Conservation (phyloP, 2,113 vertebrate genomes). For the Nibea albiflora region DNA sequence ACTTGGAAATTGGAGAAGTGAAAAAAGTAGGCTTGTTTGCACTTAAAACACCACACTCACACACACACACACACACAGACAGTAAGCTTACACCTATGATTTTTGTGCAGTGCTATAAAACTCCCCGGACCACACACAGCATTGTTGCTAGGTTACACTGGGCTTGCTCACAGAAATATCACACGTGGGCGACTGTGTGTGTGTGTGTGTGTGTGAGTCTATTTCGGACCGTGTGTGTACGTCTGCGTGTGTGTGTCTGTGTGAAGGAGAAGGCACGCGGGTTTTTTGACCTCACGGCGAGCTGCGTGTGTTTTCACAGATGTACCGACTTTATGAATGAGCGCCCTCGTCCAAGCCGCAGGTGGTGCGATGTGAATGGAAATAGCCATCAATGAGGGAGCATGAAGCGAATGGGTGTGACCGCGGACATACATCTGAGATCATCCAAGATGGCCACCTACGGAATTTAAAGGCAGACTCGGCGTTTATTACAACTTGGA, state of each 20-base stretch:
- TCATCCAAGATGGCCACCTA: background rate
- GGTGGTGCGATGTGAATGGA: slow-evolving; percentile 10
- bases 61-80: slow-evolving; percentile 3
- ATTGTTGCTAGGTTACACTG: slow-evolving; percentile 75
- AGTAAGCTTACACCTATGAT: slow-evolving; percentile 26
- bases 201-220: slow-evolving; percentile 14
- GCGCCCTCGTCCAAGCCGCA: slow-evolving; percentile 5
- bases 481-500: background rate
- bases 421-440: background rate
- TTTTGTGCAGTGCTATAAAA: slow-evolving; percentile 23
- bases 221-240: slow-evolving; percentile 20
- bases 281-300: slow-evolving; percentile 1
- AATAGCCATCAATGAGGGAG: background rate
- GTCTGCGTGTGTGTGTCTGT: background rate
- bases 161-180: slow-evolving; percentile 42
- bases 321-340: slow-evolving; percentile 48
- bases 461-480: background rate
- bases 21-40: slow-evolving; percentile 1
- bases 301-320: slow-evolving; percentile 57
- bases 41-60: background rate
- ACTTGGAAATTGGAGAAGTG: background rate
- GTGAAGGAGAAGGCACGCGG: slow-evolving; percentile 9
- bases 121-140: slow-evolving; percentile 60
- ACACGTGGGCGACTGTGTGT: slow-evolving; percentile 45
- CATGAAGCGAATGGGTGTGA: slow-evolving; percentile 9